Evolutionary conservation across 2,797 vertebrate species (phyloP).

Genomic region (Pseudochromis fuscus): DNA sequence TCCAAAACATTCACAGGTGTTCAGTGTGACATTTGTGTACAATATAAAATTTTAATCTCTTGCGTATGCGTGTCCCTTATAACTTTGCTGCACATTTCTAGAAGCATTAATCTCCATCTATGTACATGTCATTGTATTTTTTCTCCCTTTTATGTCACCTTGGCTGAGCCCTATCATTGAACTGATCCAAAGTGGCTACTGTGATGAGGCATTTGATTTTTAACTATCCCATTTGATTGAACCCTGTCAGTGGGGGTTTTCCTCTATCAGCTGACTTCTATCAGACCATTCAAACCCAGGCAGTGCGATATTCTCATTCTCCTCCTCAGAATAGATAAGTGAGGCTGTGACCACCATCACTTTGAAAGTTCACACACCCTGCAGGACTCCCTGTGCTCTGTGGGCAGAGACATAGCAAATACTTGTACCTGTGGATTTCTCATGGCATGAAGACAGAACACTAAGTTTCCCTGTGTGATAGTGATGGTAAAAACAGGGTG

Average conservation of each 20-base stretch:
- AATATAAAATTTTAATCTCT: background rate
- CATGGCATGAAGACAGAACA: slow-evolving; percentile 29
- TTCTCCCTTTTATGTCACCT: background rate
- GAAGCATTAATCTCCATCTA: background rate
- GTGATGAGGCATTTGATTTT: slow-evolving; percentile 56
- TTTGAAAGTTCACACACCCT: slow-evolving; percentile 44
- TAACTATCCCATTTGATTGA: slow-evolving; percentile 70
- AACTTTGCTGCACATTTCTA: background rate
- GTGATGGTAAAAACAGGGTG: slow-evolving; percentile 39
- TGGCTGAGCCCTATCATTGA: slow-evolving; percentile 50
- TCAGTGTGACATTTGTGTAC: background rate
- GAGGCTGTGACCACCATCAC: slow-evolving; percentile 18
- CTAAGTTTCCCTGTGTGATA: slow-evolving; percentile 41
- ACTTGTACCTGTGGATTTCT: slow-evolving; percentile 28
- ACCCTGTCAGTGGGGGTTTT: slow-evolving; percentile 49
- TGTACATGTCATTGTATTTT: background rate
- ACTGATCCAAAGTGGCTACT: slow-evolving; percentile 58
- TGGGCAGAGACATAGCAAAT: slow-evolving; percentile 8
- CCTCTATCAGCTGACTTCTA: slow-evolving; percentile 56
- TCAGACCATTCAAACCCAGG: slow-evolving; percentile 59
- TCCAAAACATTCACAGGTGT: background rate
- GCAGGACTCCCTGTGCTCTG: slow-evolving; percentile 7
- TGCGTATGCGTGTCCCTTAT: background rate
- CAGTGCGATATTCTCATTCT: slow-evolving; percentile 55
- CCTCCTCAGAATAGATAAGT: slow-evolving; percentile 63